Evolutionary conservation across 2,797 vertebrate genomes (phyloP).

Genomic region (Staurois parvus): DNA sequence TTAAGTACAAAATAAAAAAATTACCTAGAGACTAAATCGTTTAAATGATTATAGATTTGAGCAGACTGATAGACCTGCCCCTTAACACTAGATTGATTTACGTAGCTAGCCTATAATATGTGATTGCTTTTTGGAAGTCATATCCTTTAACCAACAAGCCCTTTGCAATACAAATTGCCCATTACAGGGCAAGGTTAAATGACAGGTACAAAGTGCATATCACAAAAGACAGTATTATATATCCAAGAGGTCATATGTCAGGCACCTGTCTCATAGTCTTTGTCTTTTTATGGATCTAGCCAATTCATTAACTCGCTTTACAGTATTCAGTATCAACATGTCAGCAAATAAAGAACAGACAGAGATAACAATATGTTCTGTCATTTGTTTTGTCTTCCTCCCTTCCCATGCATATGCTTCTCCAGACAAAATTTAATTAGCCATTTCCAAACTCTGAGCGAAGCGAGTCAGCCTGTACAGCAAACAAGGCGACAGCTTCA

Average conservation of each 20-base stretch:
- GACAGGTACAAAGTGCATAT: conserved; percentile 22
- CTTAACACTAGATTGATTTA: not conserved
- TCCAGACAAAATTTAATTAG: conserved; percentile 33
- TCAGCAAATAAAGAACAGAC: conserved; percentile 15
- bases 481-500: conserved; percentile 5
- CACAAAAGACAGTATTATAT: conserved; percentile 15
- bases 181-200: conserved; percentile 1
- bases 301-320: conserved; percentile 6
- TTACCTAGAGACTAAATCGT: no score
- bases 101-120: not conserved
- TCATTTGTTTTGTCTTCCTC: conserved; percentile 22
- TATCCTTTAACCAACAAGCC: not conserved
- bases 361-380: conserved; percentile 34
- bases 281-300: conserved; percentile 4
- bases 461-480: conserved; percentile 15
- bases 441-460: conserved; percentile 3
- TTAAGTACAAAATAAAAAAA: no score
- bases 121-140: not conserved
- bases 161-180: conserved; percentile 19
- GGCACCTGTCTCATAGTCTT: conserved; percentile 8
- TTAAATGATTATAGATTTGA: no score
- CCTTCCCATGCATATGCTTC: conserved; percentile 27
- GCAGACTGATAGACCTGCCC: no score
- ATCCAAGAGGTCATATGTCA: conserved; percentile 27
- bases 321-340: conserved; percentile 2